Conservation (phyloP, 1,140 invertebrate species). For the Aphaenogaster floridana region DNA sequence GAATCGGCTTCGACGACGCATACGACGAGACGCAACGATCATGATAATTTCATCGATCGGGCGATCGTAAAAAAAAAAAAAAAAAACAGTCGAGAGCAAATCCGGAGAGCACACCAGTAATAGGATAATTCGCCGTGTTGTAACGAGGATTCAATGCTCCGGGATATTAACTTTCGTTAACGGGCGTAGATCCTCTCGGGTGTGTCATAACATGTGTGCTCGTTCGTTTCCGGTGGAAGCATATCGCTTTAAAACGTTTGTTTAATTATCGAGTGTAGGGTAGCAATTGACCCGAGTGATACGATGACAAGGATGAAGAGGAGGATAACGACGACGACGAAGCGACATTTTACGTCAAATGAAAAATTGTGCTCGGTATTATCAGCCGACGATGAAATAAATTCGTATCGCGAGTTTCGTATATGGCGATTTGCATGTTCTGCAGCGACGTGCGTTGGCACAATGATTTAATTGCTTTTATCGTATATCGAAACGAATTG, state of each 20-base stretch:
- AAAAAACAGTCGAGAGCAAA: not conserved
- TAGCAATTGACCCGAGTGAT: slow-evolving; percentile 6
- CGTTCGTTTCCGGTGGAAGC: slow-evolving; percentile 19
- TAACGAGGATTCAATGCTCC: slow-evolving; percentile 30
- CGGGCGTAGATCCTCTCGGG: not conserved
- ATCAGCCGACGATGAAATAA: not conserved
- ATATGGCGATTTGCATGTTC: not conserved
- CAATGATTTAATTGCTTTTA: slow-evolving; percentile 57
- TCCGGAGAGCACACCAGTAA: not conserved
- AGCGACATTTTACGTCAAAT: slow-evolving; percentile 14
- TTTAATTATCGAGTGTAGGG: slow-evolving; percentile 43
- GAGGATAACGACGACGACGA: not conserved
- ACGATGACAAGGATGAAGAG: not conserved
- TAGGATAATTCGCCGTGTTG: slow-evolving; percentile 32
- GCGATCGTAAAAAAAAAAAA: not conserved
- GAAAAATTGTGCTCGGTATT: slow-evolving; percentile 1
- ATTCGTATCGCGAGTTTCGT: slow-evolving; percentile 4
- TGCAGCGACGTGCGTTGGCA: not conserved
- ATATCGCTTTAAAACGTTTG: slow-evolving; percentile 32
- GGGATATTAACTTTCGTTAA: slow-evolving; percentile 46
- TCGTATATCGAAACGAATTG: not conserved
- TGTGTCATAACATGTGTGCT: not conserved
- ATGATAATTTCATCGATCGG: slow-evolving; percentile 26
- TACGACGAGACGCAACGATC: slow-evolving; percentile 13
- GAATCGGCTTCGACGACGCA: slow-evolving; percentile 20